Base-by-base conservation (phyloP, 2,113 vertebrate genomes). In the Heterotilapia buettikoferi region DNA sequence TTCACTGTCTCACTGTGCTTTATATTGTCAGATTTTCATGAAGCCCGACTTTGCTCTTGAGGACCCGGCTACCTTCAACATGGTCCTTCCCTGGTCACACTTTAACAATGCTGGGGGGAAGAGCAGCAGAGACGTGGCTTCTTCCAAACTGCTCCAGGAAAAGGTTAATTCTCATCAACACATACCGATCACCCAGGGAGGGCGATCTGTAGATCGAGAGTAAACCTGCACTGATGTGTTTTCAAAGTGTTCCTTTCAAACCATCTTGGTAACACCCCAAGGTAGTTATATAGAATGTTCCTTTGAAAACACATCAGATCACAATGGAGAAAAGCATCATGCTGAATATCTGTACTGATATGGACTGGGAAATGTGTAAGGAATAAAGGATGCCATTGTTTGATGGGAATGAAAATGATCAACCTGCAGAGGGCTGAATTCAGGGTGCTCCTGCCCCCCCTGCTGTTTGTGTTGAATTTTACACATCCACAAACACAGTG, bases 41-140 rank as follows among this genome's bases (percentile, higher is more conserved):
- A 99, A 97, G 96, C 98, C 98, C 18, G 98, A 99, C 90, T 99
- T 99, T 95, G 97, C 97, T 92, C 97, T 99, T 96, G 98, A 99
- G 19, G 98, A 99, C 87, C 96, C 98, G 5, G 89, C 96, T 93
- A 99, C 98, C 7, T 99, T 99, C 96, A 98, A 97, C 94, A 90
- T 97, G 1, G 99, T 99, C 92, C 97, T 99, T 95, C 99, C 99
- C 19, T 99, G 99, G 99, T 98, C 98, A 83, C 98, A 99, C 97
- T 99, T 99, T 96, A 97, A 97, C 96, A 97, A 97, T 4, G 96
- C 98, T 59, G 97, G 97, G 68, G 98, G 98, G 9, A 98, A 97
- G 96, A 97, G 97, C 95, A 97, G 95, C 95, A 95, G 97, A 80
- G 99, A 99, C 26, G 93, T 97, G 87, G 97, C 98, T 29, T 99